These are phyloP conservation scores for Pangasius larnaudii DNA, from an alignment of 2,797 vertebrate species.

Conservation along the genomic window DNA sequence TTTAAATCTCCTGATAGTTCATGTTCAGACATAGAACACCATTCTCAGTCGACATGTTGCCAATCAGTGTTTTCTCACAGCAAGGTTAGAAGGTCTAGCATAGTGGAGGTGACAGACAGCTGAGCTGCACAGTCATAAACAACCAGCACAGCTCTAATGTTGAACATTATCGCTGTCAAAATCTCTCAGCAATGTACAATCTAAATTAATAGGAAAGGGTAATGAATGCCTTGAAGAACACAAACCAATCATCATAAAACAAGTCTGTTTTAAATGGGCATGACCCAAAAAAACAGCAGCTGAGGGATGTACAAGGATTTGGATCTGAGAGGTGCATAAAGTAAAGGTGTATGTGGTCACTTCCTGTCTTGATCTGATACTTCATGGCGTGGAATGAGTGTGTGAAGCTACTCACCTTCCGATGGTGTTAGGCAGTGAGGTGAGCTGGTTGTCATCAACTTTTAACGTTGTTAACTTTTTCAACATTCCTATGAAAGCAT, in stretches of 20 bases:
- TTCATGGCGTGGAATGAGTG: slow-evolving; percentile 23
- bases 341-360: slow-evolving; percentile 13
- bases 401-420: slow-evolving; percentile 87
- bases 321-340: slow-evolving; percentile 33
- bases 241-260: slow-evolving; percentile 36
- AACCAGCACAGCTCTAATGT: slow-evolving; percentile 38
- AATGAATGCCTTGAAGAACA: slow-evolving; percentile 27
- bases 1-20: slow-evolving; percentile 20
- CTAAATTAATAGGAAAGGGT: slow-evolving; percentile 14
- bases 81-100: slow-evolving; percentile 49
- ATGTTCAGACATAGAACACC: slow-evolving; percentile 20
- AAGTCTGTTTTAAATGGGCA: not conserved
- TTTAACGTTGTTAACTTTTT: slow-evolving; percentile 97
- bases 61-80: slow-evolving; percentile 51
- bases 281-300: slow-evolving; percentile 11
- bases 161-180: slow-evolving; percentile 36
- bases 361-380: slow-evolving; percentile 44
- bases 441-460: slow-evolving; percentile 99
- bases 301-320: slow-evolving; percentile 48
- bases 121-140: slow-evolving; percentile 40
- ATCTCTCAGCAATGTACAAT: not conserved
- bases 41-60: slow-evolving; percentile 30
- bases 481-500: slow-evolving; percentile 83
- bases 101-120: slow-evolving; percentile 40
- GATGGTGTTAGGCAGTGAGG: slow-evolving; percentile 91